phyloP scores from a whole-genome alignment of 2,797 vertebrate species.

The Chelidonichthys spinosus region DNA sequence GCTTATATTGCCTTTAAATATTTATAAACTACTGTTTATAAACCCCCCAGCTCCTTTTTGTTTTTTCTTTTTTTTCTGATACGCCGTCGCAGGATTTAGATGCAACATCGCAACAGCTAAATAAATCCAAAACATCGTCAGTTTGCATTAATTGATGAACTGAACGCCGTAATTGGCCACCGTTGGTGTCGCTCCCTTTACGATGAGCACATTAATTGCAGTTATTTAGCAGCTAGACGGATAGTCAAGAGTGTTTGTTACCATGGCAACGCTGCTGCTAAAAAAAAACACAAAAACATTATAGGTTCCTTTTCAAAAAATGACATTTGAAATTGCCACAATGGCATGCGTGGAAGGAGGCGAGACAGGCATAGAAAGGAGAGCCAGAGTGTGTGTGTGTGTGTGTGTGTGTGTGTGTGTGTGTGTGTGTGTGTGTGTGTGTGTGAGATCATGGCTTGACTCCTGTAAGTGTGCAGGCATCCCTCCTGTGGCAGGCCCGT shows the following conservation, averaged over 20 bases:
- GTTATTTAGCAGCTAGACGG: neutral
- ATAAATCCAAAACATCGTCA: no score
- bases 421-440: conserved; percentile 11
- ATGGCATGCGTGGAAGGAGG: neutral
- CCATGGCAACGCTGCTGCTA: neutral
- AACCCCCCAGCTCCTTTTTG: no score
- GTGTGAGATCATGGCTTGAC: conserved; percentile 31
- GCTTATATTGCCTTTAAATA: no score
- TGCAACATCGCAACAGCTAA: no score
- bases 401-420: neutral
- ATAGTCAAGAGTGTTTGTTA: neutral
- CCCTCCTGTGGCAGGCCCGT: conserved; percentile 44
- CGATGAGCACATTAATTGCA: neutral
- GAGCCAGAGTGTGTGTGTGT: neutral
- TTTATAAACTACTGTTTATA: no score
- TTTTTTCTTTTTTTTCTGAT: no score
- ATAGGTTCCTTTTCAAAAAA: neutral
- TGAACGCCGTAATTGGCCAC: no score
- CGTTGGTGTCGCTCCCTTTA: no score
- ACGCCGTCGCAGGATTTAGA: no score
- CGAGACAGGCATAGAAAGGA: neutral
- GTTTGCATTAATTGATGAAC: no score
- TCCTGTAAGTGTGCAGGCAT: conserved; percentile 36
- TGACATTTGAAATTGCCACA: conserved; percentile 4
- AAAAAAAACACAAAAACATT: neutral